A percentile compares a stretch with the other conserved stretches of the same genome.
These are phyloP conservation scores for Podarcis muralis DNA, from an alignment of 2,113 vertebrate genomes.

Conservation along the genomic window DNA sequence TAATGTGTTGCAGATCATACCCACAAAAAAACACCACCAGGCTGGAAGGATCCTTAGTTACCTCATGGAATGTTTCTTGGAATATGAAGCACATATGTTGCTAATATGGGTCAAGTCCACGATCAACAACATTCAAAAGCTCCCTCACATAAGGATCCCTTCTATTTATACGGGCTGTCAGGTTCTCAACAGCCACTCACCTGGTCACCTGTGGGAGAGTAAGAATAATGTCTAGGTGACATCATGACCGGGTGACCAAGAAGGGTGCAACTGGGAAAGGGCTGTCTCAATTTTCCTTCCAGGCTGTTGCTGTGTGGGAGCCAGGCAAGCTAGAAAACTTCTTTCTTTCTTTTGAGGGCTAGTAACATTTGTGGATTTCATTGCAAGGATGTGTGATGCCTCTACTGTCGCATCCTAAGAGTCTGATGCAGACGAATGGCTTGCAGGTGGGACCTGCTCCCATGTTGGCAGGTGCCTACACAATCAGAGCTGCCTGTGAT, in stretches of 20 bases:
- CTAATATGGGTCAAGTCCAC: neutral
- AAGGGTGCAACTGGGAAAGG: neutral
- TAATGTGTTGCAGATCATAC: too few relatives aligned
- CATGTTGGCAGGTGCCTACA: neutral
- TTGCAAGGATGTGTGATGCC: neutral
- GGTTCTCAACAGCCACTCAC: neutral
- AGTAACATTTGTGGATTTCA: neutral
- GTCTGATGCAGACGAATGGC: neutral
- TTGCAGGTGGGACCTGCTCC: too few relatives aligned
- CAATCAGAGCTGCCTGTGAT: neutral
- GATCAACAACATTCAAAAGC: neutral
- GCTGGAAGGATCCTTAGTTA: neutral
- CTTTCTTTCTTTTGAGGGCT: neutral
- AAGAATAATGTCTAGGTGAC: neutral
- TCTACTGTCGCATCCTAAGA: neutral
- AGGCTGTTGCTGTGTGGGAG: neutral
- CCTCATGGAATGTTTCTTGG: neutral
- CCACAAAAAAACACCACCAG: too few relatives aligned
- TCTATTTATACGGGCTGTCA: neutral
- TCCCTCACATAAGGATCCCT: neutral
- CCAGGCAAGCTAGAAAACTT: neutral
- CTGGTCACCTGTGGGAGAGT: neutral
- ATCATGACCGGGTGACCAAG: neutral
- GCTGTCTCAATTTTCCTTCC: neutral
- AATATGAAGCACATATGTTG: neutral